These are phyloP conservation scores for Pseudochromis fuscus DNA, from an alignment of 2,797 vertebrate species.

Conservation along the genomic window DNA sequence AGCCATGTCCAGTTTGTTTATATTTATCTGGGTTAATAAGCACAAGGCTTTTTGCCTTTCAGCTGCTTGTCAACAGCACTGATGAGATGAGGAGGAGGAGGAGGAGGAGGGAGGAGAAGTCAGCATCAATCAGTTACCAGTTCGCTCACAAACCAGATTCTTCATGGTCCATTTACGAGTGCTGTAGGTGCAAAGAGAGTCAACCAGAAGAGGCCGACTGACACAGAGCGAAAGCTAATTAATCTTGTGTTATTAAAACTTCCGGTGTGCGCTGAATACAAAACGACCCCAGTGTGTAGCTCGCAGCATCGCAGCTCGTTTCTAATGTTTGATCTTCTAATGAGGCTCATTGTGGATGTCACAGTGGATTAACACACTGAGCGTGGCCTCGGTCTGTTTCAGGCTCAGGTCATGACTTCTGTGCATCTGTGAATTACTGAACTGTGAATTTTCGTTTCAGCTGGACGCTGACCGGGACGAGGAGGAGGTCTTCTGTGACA, in stretches of 20 bases:
- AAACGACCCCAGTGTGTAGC: conserved; percentile 36
- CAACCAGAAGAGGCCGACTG: not conserved
- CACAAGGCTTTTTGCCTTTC: conserved; percentile 1
- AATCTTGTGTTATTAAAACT: conserved; percentile 49
- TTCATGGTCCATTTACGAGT: conserved; percentile 39
- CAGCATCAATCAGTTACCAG: conserved; percentile 43
- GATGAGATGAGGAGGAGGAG: conserved; percentile 9
- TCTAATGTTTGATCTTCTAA: conserved; percentile 41
- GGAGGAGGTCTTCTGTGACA: conserved; percentile 96
- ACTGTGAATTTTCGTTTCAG: conserved; percentile 77
- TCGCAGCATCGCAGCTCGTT: conserved; percentile 17
- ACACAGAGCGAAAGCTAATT: conserved; percentile 45
- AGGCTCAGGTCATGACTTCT: conserved; percentile 31
- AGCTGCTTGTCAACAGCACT: conserved; percentile 5
- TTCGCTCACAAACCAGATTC: conserved; percentile 46
- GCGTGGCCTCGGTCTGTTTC: not conserved
- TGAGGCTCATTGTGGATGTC: conserved; percentile 39
- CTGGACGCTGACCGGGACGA: conserved; percentile 96
- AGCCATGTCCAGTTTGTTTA: not conserved
- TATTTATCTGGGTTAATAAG: not conserved
- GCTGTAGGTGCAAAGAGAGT: conserved; percentile 21
- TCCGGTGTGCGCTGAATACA: conserved; percentile 37
- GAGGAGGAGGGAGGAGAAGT: conserved; percentile 20
- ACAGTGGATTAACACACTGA: conserved; percentile 16
- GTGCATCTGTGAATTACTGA: not conserved